Evolutionary conservation across 1,140 invertebrate species (phyloP).

Genomic region (Drosophila oshimai): DNA sequence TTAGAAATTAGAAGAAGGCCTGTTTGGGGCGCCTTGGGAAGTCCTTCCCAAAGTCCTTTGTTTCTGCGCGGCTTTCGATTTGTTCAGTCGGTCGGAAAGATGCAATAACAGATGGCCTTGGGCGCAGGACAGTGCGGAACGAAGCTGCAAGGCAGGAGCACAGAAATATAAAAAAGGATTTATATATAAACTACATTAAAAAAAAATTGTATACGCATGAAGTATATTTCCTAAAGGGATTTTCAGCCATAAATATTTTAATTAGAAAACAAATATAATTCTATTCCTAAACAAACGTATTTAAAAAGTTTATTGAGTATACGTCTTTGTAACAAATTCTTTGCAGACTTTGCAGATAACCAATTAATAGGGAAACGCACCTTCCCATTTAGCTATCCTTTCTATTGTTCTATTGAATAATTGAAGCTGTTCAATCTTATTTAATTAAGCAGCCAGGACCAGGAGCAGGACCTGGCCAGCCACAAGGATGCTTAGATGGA

Average conservation of each 20-base stretch:
- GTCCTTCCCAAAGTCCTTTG: constrained; percentile 22
- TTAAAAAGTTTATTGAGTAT: too few relatives aligned
- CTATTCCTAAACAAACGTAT: too few relatives aligned
- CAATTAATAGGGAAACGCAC: neutral
- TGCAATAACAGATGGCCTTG: constrained; percentile 46
- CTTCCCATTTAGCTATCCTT: constrained; percentile 1
- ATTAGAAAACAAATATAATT: too few relatives aligned
- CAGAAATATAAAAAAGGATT: too few relatives aligned
- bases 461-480: neutral
- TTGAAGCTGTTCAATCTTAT: constrained; percentile 61
- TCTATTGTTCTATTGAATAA: constrained; percentile 50
- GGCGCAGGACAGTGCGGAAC: neutral
- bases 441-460: constrained; percentile 42
- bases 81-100: constrained; percentile 51
- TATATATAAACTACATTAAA: neutral
- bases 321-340: too few relatives aligned
- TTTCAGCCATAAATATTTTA: too few relatives aligned
- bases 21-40: neutral
- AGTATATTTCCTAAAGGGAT: too few relatives aligned
- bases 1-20: constrained; percentile 38
- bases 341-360: too few relatives aligned
- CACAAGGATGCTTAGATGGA: constrained; percentile 20
- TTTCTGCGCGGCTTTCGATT: constrained; percentile 32
- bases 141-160: neutral
- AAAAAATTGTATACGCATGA: too few relatives aligned